Evolutionary conservation across 2,888 invertebrate genomes (phyloP), one percentile per base, ranked within the genome.

Genomic region (Teleogryllus oceanicus): DNA sequence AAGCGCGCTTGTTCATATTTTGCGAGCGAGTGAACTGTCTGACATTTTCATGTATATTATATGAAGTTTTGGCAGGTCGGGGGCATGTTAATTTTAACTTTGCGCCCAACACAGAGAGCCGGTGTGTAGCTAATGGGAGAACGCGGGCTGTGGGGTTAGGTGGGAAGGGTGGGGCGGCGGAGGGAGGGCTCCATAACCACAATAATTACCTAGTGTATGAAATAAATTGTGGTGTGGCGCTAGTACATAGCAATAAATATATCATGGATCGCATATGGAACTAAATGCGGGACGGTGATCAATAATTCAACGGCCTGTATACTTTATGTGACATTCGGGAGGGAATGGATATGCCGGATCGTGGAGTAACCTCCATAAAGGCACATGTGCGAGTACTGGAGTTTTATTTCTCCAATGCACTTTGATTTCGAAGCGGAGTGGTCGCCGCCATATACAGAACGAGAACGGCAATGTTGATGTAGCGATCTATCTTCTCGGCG

Each of bases 21-120:
- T 62, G 62, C 62, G 62, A 13, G 62, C 62, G 62, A 62, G 62
- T 62, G 62, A 62, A 62, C 76, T 74, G 74, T 49, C 78, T 77
- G 81, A 79, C 82, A 81, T 78, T 80, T 81, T 80, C 81, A 80
- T 80, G 78, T 79, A 81, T 82, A 81, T 82, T 82, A 80, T 75
- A 82, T 82, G 82, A 81, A 80, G 78, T 79, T 81, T 81, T 82
- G 82, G 81, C 82, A 82, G 80, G 78, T 80, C 77, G 79, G 79
- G 78, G 77, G 62, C 62, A 49, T 78, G 81, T 79, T 81, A 81
- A 81, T 81, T 81, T 81, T 79, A 81, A 81, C 81, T 81, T 79
- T 79, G 50, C 79, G 77, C 79, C 80, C 78, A 78, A 78, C 78
- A 49, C 78, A 78, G 49, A 74, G 76, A 76, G 74, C 79, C 62